These are phyloP conservation scores for Cygnus buccinator DNA, from an alignment of 2,113 vertebrate genomes.

Conservation along the genomic window DNA sequence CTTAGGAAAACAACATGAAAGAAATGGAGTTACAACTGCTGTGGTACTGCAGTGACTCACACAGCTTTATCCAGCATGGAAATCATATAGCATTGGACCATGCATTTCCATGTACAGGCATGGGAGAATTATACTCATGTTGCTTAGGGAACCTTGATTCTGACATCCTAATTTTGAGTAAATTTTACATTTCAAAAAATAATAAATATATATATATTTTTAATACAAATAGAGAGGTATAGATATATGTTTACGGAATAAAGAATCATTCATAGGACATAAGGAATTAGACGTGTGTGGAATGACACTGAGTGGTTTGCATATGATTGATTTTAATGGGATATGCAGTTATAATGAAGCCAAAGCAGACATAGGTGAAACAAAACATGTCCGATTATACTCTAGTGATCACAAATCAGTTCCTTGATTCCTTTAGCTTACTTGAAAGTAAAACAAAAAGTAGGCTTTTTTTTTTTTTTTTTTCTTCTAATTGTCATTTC, in stretches of 20 bases:
- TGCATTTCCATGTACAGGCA: accelerated
- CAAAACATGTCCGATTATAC: neutral
- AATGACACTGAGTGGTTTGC: neutral
- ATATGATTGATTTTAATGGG: neutral
- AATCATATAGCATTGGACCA: neutral
- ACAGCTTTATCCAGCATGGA: neutral
- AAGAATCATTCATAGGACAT: accelerated
- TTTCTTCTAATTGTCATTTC: neutral
- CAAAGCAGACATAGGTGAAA: neutral
- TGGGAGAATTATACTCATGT: accelerated
- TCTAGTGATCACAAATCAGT: neutral
- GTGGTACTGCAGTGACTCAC: neutral
- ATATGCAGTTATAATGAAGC: neutral
- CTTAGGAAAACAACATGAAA: neutral
- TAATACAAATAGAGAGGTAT: accelerated
- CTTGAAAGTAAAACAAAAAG: neutral
- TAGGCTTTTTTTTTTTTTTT: accelerated
- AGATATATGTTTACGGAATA: neutral
- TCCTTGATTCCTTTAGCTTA: neutral
- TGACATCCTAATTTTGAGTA: neutral
- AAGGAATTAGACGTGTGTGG: neutral
- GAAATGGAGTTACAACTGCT: neutral
- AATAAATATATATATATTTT: no score
- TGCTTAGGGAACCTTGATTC: neutral
- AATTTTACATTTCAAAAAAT: neutral